Percentiles rank a stretch among this genome's conserved stretches.
Conservation (phyloP, 2,113 vertebrate genomes). For the Crotalus tigris region DNA sequence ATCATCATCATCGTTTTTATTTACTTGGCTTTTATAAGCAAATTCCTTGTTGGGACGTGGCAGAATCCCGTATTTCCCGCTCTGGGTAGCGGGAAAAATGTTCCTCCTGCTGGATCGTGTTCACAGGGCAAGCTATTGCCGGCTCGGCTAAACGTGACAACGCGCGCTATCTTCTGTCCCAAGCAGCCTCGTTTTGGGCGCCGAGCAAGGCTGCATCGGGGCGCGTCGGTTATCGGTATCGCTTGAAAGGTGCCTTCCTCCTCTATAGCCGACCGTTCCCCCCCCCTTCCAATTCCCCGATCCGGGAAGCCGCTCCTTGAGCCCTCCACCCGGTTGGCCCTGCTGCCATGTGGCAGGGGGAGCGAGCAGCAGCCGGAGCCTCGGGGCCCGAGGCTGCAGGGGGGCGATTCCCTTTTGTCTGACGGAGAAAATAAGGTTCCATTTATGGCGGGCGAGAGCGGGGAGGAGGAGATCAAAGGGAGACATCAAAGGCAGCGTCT, state of each 20-base stretch:
- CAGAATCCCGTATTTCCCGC: not conserved
- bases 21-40: not conserved
- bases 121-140: not conserved
- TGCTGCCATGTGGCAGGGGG: not conserved
- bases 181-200: not conserved
- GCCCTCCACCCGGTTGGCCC: not conserved
- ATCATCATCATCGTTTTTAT: not conserved
- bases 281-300: not conserved
- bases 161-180: not conserved
- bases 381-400: not conserved
- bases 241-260: not conserved
- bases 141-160: not conserved
- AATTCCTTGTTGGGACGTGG: not conserved
- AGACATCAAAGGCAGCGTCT: slow-evolving; percentile 23
- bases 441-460: slow-evolving; percentile 16
- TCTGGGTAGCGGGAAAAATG: not conserved
- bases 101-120: not conserved
- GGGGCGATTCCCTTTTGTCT: slow-evolving; percentile 11
- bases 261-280: not conserved
- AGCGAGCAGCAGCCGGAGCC: not conserved
- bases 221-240: not conserved
- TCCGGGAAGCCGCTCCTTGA: not conserved
- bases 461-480: slow-evolving; percentile 16
- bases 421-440: slow-evolving; percentile 28
- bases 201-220: not conserved